Conservation (phyloP, 2,113 vertebrate species). For the Himantopus leucocephalus region DNA sequence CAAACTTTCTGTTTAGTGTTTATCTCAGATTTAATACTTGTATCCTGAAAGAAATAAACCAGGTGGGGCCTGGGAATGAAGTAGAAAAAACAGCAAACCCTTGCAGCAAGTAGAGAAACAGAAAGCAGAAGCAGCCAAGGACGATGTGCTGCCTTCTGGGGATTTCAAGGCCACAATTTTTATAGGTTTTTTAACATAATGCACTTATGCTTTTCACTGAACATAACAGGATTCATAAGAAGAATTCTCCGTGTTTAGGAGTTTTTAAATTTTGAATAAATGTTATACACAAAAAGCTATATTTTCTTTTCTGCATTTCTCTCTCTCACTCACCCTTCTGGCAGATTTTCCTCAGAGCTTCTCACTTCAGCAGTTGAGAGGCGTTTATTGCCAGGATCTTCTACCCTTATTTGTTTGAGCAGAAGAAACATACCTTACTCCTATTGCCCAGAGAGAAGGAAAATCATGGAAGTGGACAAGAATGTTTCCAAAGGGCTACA, state of each 20-base stretch:
- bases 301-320: neutral
- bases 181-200: neutral
- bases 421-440: neutral
- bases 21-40: neutral
- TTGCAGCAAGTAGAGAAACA: neutral
- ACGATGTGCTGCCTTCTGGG: neutral
- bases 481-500: neutral
- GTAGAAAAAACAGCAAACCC: neutral
- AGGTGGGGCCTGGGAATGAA: neutral
- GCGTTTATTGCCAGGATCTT: neutral
- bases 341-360: neutral
- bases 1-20: neutral
- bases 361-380: neutral
- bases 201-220: neutral
- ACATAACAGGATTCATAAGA: neutral
- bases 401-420: neutral
- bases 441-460: neutral
- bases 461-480: neutral
- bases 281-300: neutral
- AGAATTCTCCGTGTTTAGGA: neutral
- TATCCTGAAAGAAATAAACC: neutral
- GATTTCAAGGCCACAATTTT: neutral
- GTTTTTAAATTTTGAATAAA: neutral
- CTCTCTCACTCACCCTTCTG: neutral
- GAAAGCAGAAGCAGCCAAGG: neutral